Conservation (phyloP, 2,797 vertebrate genomes). For the Tympanoctomys barrerae region DNA sequence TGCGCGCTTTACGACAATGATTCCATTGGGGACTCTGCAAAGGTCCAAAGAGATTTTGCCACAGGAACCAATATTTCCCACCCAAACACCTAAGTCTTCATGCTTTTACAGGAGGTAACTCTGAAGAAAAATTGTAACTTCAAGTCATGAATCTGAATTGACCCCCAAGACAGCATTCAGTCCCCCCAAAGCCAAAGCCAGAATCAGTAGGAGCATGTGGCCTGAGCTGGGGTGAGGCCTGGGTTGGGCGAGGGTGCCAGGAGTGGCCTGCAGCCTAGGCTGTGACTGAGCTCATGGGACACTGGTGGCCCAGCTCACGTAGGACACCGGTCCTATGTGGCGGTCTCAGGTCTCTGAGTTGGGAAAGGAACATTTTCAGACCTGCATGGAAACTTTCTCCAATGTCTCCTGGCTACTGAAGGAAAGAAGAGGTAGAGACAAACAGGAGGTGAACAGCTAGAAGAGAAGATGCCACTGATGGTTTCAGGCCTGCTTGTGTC, state of each 20-base stretch:
- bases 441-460: not conserved
- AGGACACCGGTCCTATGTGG: not conserved
- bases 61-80: slow-evolving; percentile 50
- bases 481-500: not conserved
- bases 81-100: slow-evolving; percentile 24
- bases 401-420: not conserved
- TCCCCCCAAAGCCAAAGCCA: not conserved
- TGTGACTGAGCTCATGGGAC: not conserved
- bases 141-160: not conserved
- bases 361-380: not conserved
- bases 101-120: slow-evolving; percentile 14
- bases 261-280: not conserved
- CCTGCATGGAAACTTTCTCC: not conserved
- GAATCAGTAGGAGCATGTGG: too few species aligned
- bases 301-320: not conserved
- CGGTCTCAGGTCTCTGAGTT: not conserved
- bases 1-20: slow-evolving; percentile 52
- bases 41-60: slow-evolving; percentile 66
- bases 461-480: not conserved
- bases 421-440: not conserved
- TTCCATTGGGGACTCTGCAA: slow-evolving; percentile 59
- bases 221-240: too few species aligned
- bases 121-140: not conserved
- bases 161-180: not conserved
- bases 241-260: not conserved